These are phyloP conservation scores for Ctenomys sociabilis DNA, from an alignment of 2,113 vertebrate genomes.

Conservation along the genomic window DNA sequence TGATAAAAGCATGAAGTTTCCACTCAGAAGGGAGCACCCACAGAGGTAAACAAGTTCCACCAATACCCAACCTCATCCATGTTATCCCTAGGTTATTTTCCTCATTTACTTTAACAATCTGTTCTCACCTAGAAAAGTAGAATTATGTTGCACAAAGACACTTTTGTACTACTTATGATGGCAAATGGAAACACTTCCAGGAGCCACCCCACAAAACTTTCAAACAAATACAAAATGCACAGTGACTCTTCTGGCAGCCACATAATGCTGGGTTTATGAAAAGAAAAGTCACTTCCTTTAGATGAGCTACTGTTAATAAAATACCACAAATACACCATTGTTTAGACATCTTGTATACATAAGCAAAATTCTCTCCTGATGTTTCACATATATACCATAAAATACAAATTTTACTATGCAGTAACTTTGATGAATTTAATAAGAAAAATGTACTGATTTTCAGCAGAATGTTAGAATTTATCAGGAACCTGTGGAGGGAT, in stretches of 20 bases:
- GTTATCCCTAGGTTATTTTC: constrained; percentile 26
- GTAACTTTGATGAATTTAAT: neutral
- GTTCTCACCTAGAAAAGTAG: neutral
- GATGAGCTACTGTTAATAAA: neutral
- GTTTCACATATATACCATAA: neutral
- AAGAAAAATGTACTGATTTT: neutral
- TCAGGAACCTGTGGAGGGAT: neutral
- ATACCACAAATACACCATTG: neutral
- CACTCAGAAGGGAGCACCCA: neutral
- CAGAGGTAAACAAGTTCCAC: neutral
- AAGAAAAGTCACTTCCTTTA: neutral
- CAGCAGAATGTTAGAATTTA: neutral
- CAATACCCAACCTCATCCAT: neutral
- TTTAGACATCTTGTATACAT: neutral
- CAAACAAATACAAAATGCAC: neutral
- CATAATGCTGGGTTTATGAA: neutral
- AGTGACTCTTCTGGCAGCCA: neutral
- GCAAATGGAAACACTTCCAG: constrained; percentile 15
- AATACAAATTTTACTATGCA: neutral
- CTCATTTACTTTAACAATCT: constrained; percentile 32
- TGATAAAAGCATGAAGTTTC: constrained; percentile 25
- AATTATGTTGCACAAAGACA: constrained; percentile 39
- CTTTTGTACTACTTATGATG: neutral
- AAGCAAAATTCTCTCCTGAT: neutral
- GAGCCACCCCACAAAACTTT: neutral